Evolutionary conservation across 2,888 invertebrate genomes (phyloP).

Genomic region (Stenchaetothrips biformis): DNA sequence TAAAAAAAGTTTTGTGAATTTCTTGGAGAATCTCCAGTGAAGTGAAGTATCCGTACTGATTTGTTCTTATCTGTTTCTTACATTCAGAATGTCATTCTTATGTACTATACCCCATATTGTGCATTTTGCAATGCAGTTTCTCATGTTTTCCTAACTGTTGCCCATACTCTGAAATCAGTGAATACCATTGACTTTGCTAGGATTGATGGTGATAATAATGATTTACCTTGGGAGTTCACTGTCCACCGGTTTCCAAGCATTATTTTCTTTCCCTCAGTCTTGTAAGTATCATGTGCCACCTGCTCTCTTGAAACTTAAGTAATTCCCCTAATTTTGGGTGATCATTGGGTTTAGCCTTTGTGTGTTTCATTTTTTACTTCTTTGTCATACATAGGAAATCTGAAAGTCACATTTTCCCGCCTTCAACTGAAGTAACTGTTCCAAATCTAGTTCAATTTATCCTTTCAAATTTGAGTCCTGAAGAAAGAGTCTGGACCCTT

Average conservation of each 20-base stretch:
- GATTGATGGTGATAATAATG: conserved; percentile 77
- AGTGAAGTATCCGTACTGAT: too few species aligned
- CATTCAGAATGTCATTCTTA: conserved; percentile 65
- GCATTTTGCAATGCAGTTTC: conserved; percentile 67
- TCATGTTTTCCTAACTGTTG: conserved; percentile 62
- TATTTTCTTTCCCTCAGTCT: conserved; percentile 69
- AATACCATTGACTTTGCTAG: conserved; percentile 56
- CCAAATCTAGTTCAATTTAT: conserved; percentile 66
- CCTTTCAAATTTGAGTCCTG: conserved; percentile 56
- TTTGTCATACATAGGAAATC: conserved; percentile 52
- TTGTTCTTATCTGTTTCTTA: conserved; percentile 32
- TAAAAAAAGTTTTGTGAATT: too few species aligned
- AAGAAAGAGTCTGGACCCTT: conserved; percentile 1
- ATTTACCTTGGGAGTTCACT: conserved; percentile 81
- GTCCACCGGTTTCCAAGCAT: conserved; percentile 74
- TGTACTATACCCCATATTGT: conserved; percentile 75
- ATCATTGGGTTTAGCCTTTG: too few species aligned
- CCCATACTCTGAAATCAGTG: conserved; percentile 56
- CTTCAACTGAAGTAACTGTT: conserved; percentile 56
- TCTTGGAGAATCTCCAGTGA: too few species aligned
- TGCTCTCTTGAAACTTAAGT: not conserved
- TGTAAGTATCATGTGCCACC: conserved; percentile 47
- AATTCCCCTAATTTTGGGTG: not conserved
- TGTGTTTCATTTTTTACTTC: not conserved
- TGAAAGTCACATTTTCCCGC: conserved; percentile 67